These are phyloP conservation scores for Chloroceryle inda DNA, from an alignment of 2,797 vertebrate genomes.

Conservation along the genomic window DNA sequence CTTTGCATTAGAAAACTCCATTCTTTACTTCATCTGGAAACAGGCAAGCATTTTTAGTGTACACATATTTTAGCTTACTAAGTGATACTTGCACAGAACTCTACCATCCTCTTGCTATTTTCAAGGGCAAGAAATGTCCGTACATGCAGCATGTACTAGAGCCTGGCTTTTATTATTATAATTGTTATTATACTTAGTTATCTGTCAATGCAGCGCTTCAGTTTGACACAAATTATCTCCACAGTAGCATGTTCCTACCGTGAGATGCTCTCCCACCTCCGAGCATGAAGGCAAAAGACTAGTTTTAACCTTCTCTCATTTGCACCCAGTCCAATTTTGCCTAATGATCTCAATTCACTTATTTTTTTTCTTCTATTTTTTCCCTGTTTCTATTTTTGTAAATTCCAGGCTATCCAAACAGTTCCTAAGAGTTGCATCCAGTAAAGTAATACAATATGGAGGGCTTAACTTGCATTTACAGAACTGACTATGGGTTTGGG, in stretches of 20 bases:
- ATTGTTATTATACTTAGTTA: slow-evolving; percentile 66
- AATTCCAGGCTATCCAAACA: background rate
- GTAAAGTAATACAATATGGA: background rate
- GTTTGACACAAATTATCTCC: slow-evolving; percentile 47
- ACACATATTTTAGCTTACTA: background rate
- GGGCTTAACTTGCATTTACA: background rate
- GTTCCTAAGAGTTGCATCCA: background rate
- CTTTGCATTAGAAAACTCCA: background rate
- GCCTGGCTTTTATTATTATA: slow-evolving; percentile 62
- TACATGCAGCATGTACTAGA: background rate
- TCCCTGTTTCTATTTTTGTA: background rate
- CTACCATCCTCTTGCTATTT: slow-evolving; percentile 11
- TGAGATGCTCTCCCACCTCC: slow-evolving; percentile 11
- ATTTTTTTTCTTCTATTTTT: background rate
- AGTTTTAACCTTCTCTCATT: slow-evolving; percentile 37
- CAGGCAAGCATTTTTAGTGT: background rate
- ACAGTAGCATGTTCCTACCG: background rate
- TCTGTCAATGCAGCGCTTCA: slow-evolving; percentile 53
- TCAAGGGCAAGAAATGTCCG: slow-evolving; percentile 47
- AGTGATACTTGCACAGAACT: background rate
- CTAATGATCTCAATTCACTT: background rate
- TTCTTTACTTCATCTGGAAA: slow-evolving; percentile 10
- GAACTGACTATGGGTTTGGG: background rate
- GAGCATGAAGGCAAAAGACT: background rate
- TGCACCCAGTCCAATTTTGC: slow-evolving; percentile 12